Evolutionary conservation across 2,797 vertebrate species (phyloP), one percentile per base, ranked within the genome.

Genomic region (Hipposideros larvatus): DNA sequence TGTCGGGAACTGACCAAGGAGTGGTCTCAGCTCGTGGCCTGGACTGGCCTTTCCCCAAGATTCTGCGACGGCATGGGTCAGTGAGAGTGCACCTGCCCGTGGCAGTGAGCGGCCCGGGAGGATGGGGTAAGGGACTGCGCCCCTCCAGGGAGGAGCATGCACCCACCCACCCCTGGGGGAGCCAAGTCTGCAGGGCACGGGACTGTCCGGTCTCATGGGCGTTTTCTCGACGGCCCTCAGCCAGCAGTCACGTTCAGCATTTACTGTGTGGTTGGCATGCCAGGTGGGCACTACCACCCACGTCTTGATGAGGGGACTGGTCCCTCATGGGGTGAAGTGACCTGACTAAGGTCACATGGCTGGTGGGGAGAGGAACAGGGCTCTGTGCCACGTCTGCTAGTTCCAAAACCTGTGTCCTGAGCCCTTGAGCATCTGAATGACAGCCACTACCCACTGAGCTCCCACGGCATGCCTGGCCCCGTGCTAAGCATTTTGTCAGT

Each of bases 381-480:
- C 26, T 46, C 75, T 21, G 43, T 4, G 22, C 82, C 66, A 2
- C 0, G 2, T 14, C 21, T 15, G 16, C 34, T 31, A 28, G 43
- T 28, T 43, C 48, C 24, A n/a, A 65, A 73, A 18, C 24, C 65
- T 70, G 19, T 26, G 37, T 51, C 41, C 31, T 4, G 28, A 73
- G 51, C n/a, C 53, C 24, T 2, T 61, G 22, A 26, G 61, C 55
- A n/a, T 18, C 24, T 7, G 2, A 24, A 5, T 3, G 15, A 68
- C 57, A 78, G 43, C 16, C 18, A 19, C 70, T 2, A 2, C 28
- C 22, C 7, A 2, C 7, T 2, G n/a, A 59, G 59, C n/a, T 5
- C 9, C n/a, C 28, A 0, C n/a, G 7, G 9, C 5, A 10, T 0
- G 4, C 13, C 7, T 31, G 31, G 24, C 26, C 71, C 1, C 1